A percentile compares a stretch with the other conserved stretches of the same genome.
phyloP scores from a whole-genome alignment of 2,113 vertebrate species.

The Anguilla rostrata region DNA sequence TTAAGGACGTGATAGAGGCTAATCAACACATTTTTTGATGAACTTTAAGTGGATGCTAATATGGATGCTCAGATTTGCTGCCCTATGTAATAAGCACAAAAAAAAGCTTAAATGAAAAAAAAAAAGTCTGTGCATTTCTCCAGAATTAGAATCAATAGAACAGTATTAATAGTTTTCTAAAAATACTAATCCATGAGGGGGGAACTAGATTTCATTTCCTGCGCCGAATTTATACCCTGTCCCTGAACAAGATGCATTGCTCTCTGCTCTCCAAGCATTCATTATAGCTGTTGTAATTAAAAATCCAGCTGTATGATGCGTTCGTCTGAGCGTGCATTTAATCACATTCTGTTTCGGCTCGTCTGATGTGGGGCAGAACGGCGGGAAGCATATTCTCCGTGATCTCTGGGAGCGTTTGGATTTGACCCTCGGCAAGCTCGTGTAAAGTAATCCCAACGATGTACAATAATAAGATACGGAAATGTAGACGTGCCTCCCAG shows the following conservation, averaged over 20 bases:
- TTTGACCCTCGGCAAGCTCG: neutral
- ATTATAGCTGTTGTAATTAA: slow-evolving; percentile 12
- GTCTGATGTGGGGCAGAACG: neutral
- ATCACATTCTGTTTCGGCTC: slow-evolving; percentile 20
- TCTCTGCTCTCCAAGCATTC: neutral
- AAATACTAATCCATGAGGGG: neutral
- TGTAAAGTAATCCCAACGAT: neutral
- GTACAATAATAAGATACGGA: neutral
- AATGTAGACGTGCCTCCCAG: neutral
- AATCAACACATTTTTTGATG: neutral
- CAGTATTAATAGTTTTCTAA: neutral
- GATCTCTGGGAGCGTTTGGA: neutral
- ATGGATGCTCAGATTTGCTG: neutral
- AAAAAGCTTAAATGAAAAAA: neutral
- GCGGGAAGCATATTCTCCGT: neutral
- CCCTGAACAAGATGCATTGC: neutral
- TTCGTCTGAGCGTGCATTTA: neutral
- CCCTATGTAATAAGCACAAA: neutral
- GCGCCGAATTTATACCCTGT: neutral
- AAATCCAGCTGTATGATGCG: slow-evolving; percentile 1
- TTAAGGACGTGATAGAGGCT: too few relatives aligned
- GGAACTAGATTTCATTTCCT: neutral
- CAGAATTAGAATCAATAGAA: neutral
- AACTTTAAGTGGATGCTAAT: neutral
- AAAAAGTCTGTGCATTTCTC: neutral